Evolutionary conservation across 2,113 vertebrate genomes (phyloP).

Genomic region (Hoplias malabaricus): DNA sequence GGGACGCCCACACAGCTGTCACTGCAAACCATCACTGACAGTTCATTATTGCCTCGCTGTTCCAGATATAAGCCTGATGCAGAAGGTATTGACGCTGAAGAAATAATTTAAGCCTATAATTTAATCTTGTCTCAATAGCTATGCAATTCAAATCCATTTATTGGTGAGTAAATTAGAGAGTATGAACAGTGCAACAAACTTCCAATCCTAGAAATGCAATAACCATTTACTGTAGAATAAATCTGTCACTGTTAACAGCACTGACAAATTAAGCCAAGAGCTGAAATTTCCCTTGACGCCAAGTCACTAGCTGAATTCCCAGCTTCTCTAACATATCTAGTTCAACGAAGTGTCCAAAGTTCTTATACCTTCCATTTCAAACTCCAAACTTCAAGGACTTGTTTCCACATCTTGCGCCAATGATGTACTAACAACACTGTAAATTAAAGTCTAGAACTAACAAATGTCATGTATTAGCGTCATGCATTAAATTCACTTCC

Average conservation of each 20-base stretch:
- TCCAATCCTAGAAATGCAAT: neutral
- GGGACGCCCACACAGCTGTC: constrained; percentile 25
- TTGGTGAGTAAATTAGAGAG: no score
- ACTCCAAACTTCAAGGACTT: neutral
- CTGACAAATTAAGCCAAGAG: neutral
- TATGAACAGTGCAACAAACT: no score
- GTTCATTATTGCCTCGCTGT: neutral
- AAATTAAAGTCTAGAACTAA: constrained; percentile 1
- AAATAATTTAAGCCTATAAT: neutral
- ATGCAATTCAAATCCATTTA: no score
- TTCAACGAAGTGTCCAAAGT: neutral
- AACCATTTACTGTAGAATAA: neutral
- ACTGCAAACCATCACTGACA: constrained; percentile 14
- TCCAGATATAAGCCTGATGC: neutral
- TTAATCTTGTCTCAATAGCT: no score
- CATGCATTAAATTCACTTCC: neutral
- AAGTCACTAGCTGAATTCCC: neutral
- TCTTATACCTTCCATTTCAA: constrained; percentile 3
- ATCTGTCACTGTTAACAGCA: neutral
- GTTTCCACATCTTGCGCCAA: neutral
- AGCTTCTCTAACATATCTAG: neutral
- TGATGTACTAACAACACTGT: neutral
- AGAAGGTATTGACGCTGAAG: neutral
- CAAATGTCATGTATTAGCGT: neutral
- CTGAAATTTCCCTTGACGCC: neutral